Evolutionary conservation across 2,888 invertebrate species (phyloP), one percentile per base, ranked within the genome.

Genomic region (Oasisia sp.): DNA sequence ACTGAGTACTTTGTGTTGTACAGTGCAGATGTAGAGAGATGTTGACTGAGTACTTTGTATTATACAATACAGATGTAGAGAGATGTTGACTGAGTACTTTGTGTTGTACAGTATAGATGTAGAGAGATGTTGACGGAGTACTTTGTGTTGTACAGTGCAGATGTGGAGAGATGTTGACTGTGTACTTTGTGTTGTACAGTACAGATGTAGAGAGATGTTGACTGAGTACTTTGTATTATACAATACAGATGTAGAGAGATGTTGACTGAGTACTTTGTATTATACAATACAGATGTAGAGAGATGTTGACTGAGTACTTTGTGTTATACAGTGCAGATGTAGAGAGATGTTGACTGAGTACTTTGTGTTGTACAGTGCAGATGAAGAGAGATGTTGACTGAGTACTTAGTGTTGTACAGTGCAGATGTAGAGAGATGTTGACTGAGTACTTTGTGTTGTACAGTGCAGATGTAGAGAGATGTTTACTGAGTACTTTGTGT

Each of bases 101-200:
- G 89, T 91, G 92, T 56, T 91, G 94, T 95, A 11, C 94, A 96
- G 96, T 96, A 95, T 93, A 92, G 94, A 56, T 96, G 96, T 93
- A 45, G 45, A 45, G 45, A 45, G 4, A 45, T 45, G 45, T 45
- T 45, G 14, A 58, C 14, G 4, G 9, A 19, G 58, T 19, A 58
- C 19, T 19, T 12, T n/a, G 19, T 58, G 14, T 19, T 58, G 12
- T 19, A 12, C 58, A 58, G 14, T 19, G 19, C 12, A 58, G 12
- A 58, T 58, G 19, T 58, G 4, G 45, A 45, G 45, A 45, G 4
- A 19, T 14, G 58, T 58, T 58, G 58, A 19, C 45, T 45, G 45
- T 8, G 45, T 45, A 45, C 45, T 45, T 45, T n/a, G 19, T 19
- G 19, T 12, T 58, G 4, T 12, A 19, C 14, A 58, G 58, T 58